A percentile compares a stretch with the other conserved stretches of the same genome.
Conservation (phyloP, 2,797 vertebrate genomes). For the Leuciscus waleckii region DNA sequence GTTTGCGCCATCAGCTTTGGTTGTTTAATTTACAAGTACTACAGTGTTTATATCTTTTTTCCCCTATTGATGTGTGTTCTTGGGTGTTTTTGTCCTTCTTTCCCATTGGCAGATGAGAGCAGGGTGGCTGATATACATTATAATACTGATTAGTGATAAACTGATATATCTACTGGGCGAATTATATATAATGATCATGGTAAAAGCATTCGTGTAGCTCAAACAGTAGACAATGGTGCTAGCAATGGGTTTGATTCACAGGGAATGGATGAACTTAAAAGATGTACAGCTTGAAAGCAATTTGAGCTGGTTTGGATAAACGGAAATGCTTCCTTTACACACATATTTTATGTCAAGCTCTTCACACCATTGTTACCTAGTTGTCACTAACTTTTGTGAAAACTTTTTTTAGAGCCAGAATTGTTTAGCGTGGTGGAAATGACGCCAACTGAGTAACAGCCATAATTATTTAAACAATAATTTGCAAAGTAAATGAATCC, state of each 20-base stretch:
- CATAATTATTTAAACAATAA: too few relatives aligned
- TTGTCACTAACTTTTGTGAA: too few relatives aligned
- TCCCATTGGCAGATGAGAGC: not conserved
- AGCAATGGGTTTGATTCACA: not conserved
- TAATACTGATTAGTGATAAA: not conserved
- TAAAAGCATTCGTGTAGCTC: not conserved
- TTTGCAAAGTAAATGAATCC: too few relatives aligned
- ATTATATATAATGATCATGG: not conserved
- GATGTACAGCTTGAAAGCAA: not conserved
- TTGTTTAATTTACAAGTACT: conserved; percentile 24
- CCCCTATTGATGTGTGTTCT: not conserved
- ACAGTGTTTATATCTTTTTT: conserved; percentile 6
- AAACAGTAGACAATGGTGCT: not conserved
- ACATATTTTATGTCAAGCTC: too few relatives aligned
- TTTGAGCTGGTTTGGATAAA: not conserved
- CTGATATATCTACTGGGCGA: not conserved
- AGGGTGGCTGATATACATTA: not conserved
- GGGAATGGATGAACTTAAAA: not conserved
- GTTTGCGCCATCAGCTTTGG: conserved; percentile 3
- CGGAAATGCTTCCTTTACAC: not conserved
- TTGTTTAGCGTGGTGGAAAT: too few relatives aligned
- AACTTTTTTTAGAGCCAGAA: not conserved
- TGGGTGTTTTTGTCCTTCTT: not conserved
- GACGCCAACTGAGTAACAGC: too few relatives aligned
- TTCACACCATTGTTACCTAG: too few relatives aligned